Base-by-base conservation (phyloP, 2,888 invertebrate genomes). In the Lycia hirtaria region DNA sequence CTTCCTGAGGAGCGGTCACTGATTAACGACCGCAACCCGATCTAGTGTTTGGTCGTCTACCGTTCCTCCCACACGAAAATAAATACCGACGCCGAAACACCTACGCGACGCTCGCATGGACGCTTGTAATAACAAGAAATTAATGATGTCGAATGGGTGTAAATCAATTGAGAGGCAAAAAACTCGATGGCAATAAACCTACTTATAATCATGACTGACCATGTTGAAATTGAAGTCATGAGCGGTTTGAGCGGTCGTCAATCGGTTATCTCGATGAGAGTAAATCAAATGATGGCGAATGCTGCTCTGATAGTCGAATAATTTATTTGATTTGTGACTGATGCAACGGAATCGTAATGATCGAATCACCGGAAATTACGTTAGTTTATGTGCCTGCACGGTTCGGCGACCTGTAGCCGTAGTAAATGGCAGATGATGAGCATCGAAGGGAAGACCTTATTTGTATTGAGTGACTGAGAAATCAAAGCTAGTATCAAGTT, bases 1-100 rank as follows among this genome's bases (percentile, higher is more conserved):
- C 73, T 54, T 69, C 9, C 17, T 73, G 77, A 75, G 64, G 76
- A n/a, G 73, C 75, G 76, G 72, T 56, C 60, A 70, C 75, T 87
- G 84, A 88, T 88, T 87, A 87, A 87, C 81, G 83, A 81, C 70
- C 69, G 86, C 82, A 86, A 86, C 80, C 68, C 71, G 83, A 88
- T 82, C 78, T 73, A 71, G 71, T 71, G 71, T 76, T 75, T 60
- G 71, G 72, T 72, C 71, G 37, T 63, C 69, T 71, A 70, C 73
- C 68, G 72, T 69, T 67, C 78, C 62, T 68, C 80, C 79, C 75
- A 80, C 80, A 71, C 72, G 69, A 75, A 75, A 81, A 83, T 85
- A 80, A 78, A 81, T 83, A 76, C 73, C 72, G 65, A 75, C 71
- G 57, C 68, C 66, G 62, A 72, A 61, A 73, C 72, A 66, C 81